phyloP scores from a whole-genome alignment of 2,888 invertebrate species.

The Dryobota labecula region DNA sequence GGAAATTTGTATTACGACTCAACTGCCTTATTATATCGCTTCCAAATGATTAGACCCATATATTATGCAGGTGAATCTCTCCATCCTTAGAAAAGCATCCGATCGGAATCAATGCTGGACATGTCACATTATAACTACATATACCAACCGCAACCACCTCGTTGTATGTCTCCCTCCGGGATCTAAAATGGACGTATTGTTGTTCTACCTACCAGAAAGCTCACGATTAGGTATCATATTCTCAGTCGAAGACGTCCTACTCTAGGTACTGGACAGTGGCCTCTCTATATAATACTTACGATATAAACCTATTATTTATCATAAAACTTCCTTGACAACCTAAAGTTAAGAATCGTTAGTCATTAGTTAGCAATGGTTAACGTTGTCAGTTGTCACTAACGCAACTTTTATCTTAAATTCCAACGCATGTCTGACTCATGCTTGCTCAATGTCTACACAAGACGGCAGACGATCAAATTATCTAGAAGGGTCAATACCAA shows the following conservation, averaged over 20 bases:
- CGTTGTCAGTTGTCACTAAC: conserved; percentile 11
- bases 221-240: not conserved
- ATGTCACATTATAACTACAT: not conserved
- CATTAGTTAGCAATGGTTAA: not conserved
- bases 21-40: not conserved
- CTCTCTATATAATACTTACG: not conserved
- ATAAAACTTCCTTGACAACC: not conserved
- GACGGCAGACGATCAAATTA: conserved; percentile 15
- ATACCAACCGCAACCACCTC: not conserved
- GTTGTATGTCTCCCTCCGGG: not conserved
- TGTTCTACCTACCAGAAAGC: not conserved
- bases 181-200: not conserved
- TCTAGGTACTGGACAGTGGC: not conserved
- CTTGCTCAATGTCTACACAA: conserved; percentile 31
- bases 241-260: not conserved
- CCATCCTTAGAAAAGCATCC: not conserved
- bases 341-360: not conserved
- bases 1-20: not conserved
- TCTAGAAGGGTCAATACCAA: conserved; percentile 36
- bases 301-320: not conserved
- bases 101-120: not conserved
- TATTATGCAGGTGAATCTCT: not conserved
- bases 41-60: not conserved
- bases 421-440: conserved; percentile 24
- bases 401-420: conserved; percentile 37